Evolutionary conservation across 2,888 invertebrate species (phyloP), one percentile per base, ranked within the genome.

Genomic region (Phortica okadai): DNA sequence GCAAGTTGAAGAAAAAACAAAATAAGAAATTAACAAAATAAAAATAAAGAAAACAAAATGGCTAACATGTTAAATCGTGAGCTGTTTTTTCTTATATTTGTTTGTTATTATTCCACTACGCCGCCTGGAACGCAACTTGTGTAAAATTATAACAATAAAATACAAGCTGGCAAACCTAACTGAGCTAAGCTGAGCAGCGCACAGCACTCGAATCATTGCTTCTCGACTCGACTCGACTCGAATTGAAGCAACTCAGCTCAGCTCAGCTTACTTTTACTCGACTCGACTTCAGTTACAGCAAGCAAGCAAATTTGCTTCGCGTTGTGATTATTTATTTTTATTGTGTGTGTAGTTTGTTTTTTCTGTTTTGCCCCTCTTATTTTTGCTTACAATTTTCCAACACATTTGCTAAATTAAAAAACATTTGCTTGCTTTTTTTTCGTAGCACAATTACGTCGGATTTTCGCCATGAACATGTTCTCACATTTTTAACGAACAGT

Each of bases 361-460:
- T 50, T 8, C 2, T 50, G 2, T 50, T 50, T 8, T 50, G 14
- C 14, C 8, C 8, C 14, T 50, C 14, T 80, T 79, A 81, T 80
- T 78, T 82, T 81, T 78, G 80, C 81, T 84, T 80, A 81, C 84
- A 85, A 88, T 88, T 85, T 85, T 88, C 85, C 85, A 86, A 83
- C 85, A 88, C 85, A 85, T 88, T 85, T 88, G 82, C 82, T 82
- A 86, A 85, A 88, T 88, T 84, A 86, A 85, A 85, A 86, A 59
- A 59, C 21, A 59, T 59, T 59, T 59, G 59, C 59, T 59, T 54
- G 33, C 33, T 50, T 50, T 50, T 8, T 8, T 14, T 50, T 8
- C 50, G 50, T 6, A 50, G 33, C 50, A 50, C 50, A 14, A 50
- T 50, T 50, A 11, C 50, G 14, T 11, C 50, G 50, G 50, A 50